Conservation (phyloP, 2,113 vertebrate species). For the Chamaea fasciata region DNA sequence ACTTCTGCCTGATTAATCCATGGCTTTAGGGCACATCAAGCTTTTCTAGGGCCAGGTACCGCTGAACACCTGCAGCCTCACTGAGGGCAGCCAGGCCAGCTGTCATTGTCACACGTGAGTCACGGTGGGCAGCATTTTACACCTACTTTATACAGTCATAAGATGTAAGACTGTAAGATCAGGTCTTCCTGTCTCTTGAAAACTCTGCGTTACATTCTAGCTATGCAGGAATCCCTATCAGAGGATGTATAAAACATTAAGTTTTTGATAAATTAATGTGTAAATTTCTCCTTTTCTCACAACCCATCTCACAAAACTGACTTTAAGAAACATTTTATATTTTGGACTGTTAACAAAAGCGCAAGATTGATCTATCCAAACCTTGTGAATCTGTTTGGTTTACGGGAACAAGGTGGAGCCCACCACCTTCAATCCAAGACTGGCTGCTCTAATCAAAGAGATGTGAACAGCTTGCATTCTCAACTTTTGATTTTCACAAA, state of each 20-base stretch:
- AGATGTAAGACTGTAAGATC: neutral
- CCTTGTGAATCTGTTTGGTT: neutral
- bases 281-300: neutral
- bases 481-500: slow-evolving; percentile 40
- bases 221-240: neutral
- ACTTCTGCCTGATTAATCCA: neutral
- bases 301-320: neutral
- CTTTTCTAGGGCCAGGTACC: neutral
- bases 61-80: neutral
- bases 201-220: neutral
- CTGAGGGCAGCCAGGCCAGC: neutral
- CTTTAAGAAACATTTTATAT: neutral
- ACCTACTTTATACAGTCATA: neutral
- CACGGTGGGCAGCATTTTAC: neutral
- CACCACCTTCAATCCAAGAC: neutral
- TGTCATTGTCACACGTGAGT: neutral
- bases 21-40: neutral
- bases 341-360: neutral
- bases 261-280: neutral
- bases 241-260: neutral
- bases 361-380: neutral
- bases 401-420: neutral
- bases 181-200: neutral
- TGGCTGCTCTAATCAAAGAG: neutral
- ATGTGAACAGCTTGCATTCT: neutral